Evolutionary conservation across 2,888 invertebrate species (phyloP).

Genomic region (Andrena haemorrhoa): DNA sequence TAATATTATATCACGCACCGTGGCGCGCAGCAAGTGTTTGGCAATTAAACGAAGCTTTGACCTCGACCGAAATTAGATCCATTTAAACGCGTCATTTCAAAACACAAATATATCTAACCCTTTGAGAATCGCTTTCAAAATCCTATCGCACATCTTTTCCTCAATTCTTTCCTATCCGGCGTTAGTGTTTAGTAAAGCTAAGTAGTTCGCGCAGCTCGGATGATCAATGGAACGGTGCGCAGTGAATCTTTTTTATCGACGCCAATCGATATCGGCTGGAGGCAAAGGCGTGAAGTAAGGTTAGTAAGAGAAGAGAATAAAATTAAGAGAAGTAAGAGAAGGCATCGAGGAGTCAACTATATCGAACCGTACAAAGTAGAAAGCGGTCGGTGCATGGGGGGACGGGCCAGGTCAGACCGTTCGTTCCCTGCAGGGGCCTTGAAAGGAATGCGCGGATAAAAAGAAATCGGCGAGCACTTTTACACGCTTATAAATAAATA

Average conservation of each 20-base stretch:
- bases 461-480: constrained; percentile 77
- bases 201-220: background rate
- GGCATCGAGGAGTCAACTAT: constrained; percentile 52
- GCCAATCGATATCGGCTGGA: background rate
- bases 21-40: constrained; percentile 56
- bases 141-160: background rate
- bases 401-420: constrained; percentile 47
- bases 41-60: constrained; percentile 70
- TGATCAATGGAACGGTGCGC: background rate
- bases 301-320: too few relatives aligned
- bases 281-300: constrained; percentile 15
- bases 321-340: background rate
- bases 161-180: too few relatives aligned
- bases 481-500: constrained; percentile 73
- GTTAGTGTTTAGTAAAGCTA: background rate
- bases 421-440: constrained; percentile 76
- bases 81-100: constrained; percentile 50
- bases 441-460: constrained; percentile 79
- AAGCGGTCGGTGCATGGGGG: constrained; percentile 65
- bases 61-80: constrained; percentile 71
- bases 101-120: constrained; percentile 41
- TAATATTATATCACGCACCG: constrained; percentile 56
- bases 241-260: background rate
- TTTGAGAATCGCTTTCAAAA: constrained; percentile 8
- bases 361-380: constrained; percentile 76